Evolutionary conservation across 2,888 invertebrate genomes (phyloP).

Genomic region (Rhagonycha fulva): DNA sequence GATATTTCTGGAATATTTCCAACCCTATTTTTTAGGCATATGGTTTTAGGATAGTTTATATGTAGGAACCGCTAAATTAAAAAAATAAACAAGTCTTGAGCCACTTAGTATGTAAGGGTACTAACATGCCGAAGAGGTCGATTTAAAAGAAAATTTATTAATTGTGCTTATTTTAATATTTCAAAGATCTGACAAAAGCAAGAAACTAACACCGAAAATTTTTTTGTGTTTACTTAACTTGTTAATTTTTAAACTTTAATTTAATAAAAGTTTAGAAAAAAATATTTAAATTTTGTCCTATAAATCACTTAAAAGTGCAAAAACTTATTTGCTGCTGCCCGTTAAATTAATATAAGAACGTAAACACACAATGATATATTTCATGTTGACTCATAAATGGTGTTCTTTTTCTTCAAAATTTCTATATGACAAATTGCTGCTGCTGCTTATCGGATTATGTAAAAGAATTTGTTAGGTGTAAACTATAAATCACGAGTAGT

Average conservation of each 20-base stretch:
- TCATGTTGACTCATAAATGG: slow-evolving; percentile 3
- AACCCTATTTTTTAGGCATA: too few relatives aligned
- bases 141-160: too few relatives aligned
- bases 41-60: too few relatives aligned
- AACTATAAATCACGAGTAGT: background rate
- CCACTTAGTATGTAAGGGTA: too few relatives aligned
- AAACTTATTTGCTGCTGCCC: background rate
- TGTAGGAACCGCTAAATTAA: too few relatives aligned
- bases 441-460: slow-evolving; percentile 3
- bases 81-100: too few relatives aligned
- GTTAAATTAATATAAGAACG: slow-evolving; percentile 2
- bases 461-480: slow-evolving; percentile 4
- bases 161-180: too few relatives aligned
- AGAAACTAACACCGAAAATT: too few relatives aligned
- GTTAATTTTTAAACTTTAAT: background rate
- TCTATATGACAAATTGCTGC: slow-evolving; percentile 3
- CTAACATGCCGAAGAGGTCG: too few relatives aligned
- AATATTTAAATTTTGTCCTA: background rate
- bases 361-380: background rate
- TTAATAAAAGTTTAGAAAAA: background rate
- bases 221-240: background rate
- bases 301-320: background rate
- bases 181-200: too few relatives aligned
- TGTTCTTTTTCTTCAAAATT: slow-evolving; percentile 4
- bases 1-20: too few relatives aligned